Conservation (phyloP, 2,888 invertebrate species). For the Dicyrtomina minuta region DNA sequence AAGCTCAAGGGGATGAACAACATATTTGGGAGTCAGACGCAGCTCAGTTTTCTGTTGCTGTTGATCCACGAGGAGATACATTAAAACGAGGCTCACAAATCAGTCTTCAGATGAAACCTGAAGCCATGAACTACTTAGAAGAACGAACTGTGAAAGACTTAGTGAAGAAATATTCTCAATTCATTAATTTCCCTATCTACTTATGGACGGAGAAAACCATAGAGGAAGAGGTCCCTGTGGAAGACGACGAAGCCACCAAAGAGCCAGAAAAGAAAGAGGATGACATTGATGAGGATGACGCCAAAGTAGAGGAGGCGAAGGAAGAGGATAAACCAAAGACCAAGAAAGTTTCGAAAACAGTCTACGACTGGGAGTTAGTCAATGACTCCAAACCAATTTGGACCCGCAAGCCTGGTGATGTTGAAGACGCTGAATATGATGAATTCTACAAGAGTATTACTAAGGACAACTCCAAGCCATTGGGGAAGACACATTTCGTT, state of each 20-base stretch:
- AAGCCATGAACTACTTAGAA: slow-evolving; percentile 94
- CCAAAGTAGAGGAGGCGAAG: slow-evolving; percentile 65
- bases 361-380: slow-evolving; percentile 92
- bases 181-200: slow-evolving; percentile 98
- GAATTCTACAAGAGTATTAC: slow-evolving; percentile 95
- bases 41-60: slow-evolving; percentile 78
- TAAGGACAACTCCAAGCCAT: slow-evolving; percentile 79
- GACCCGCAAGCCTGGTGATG: slow-evolving; percentile 87
- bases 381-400: slow-evolving; percentile 98
- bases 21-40: slow-evolving; percentile 99
- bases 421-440: slow-evolving; percentile 83
- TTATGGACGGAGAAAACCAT: slow-evolving; percentile 77
- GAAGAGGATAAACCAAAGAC: slow-evolving; percentile 75
- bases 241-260: slow-evolving; percentile 70
- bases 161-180: slow-evolving; percentile 97
- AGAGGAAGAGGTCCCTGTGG: slow-evolving; percentile 60
- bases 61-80: slow-evolving; percentile 92
- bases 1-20: slow-evolving; percentile 90
- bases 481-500: slow-evolving; percentile 89
- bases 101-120: slow-evolving; percentile 90
- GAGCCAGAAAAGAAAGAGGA: slow-evolving; percentile 64
- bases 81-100: slow-evolving; percentile 86
- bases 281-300: slow-evolving; percentile 57
- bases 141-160: slow-evolving; percentile 84
- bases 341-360: slow-evolving; percentile 87